Evolutionary conservation across 2,797 vertebrate genomes (phyloP), one percentile per base, ranked within the genome.

Genomic region (Intellagama lesueurii): DNA sequence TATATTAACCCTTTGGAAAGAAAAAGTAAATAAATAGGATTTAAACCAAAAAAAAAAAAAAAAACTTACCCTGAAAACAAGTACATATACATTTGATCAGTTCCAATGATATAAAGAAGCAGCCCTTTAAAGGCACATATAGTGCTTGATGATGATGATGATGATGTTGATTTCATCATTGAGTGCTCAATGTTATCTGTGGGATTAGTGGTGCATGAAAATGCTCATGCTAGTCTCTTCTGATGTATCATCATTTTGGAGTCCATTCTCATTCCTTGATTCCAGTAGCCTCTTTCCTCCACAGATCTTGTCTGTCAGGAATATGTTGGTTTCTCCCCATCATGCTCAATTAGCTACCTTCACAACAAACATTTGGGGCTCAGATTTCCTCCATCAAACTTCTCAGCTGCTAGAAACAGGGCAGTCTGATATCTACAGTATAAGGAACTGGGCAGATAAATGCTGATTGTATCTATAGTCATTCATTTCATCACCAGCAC

Each of bases 41-140:
- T 93, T 90, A 40, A 40, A 40, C 40, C 6, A n/a, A 87, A 40
- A n/a, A 78, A 89, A 7, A n/a, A 87, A 40, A n/a, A 78, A 89
- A 56, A 8, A 26, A 88, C 89, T 22, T 1, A 77, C 24, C 14
- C 1, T 19, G 68, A 90, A 85, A 90, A 66, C 30, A 84, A 93
- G 85, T 14, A 66, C 66, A 26, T 32, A 22, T 40, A 14, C 3
- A 72, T 60, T 76, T 89, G 19, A 4, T 78, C 28, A 82, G 17
- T 17, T 70, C n/a, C 2, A 35, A 14, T 60, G 40, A 35, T 40
- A 30, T 24, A 30, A 76, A 68, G 40, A 90, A 49, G 1, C 26
- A 28, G 0, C 14, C 9, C 7, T 90, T 52, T 81, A 81, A 2
- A 78, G 78, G 88, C 56, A 47, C 79, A 17, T 52, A 82, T 87